These are phyloP conservation scores for Myiagra hebetior DNA, from an alignment of 2,113 vertebrate species.

Conservation along the genomic window DNA sequence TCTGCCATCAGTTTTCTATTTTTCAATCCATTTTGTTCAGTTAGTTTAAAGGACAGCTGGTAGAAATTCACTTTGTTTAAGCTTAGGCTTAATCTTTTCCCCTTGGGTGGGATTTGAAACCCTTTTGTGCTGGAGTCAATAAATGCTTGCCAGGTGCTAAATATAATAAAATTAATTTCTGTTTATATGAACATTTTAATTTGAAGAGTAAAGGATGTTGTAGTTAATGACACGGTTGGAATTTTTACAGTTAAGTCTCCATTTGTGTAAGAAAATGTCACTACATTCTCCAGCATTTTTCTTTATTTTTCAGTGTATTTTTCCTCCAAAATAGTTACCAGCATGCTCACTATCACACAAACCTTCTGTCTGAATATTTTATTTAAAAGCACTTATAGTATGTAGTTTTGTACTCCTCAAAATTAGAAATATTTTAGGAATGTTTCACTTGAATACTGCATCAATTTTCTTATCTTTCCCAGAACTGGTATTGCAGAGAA, in stretches of 20 bases:
- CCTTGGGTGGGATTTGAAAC: neutral
- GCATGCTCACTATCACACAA: neutral
- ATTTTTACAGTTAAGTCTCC: neutral
- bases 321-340: neutral
- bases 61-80: constrained; percentile 34
- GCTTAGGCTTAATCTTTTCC: constrained; percentile 30
- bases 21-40: neutral
- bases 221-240: neutral
- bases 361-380: neutral
- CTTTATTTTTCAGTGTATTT: neutral
- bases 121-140: neutral
- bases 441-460: neutral
- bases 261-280: neutral
- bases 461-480: neutral
- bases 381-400: neutral
- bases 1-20: neutral
- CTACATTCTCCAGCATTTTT: neutral
- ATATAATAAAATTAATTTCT: neutral
- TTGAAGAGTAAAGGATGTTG: neutral
- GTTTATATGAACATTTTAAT: neutral
- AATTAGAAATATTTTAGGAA: neutral
- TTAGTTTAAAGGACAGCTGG: constrained; percentile 31
- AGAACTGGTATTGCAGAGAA: neutral
- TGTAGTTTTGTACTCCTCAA: neutral
- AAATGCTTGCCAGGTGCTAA: neutral